Conservation (phyloP, 1,140 invertebrate species). For the Paraescarpia echinospica region DNA sequence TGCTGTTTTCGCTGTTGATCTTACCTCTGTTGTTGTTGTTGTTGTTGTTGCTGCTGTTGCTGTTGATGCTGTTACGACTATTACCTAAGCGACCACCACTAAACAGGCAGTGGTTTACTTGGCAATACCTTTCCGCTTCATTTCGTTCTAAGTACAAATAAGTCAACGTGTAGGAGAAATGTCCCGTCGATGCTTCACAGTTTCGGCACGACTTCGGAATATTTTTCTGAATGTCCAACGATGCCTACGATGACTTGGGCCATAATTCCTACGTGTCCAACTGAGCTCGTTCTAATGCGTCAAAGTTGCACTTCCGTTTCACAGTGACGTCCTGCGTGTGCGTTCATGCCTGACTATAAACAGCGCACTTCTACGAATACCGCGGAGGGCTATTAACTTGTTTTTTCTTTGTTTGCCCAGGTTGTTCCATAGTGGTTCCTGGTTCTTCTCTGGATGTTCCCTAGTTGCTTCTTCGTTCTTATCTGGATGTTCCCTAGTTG, state of each 20-base stretch:
- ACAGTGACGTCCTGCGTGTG: not conserved
- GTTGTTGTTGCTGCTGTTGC: not conserved
- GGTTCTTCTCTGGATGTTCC: too few relatives aligned
- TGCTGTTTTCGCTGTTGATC: not conserved
- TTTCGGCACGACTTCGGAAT: not conserved
- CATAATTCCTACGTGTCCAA: not conserved
- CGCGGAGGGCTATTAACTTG: not conserved
- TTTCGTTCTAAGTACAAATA: not conserved
- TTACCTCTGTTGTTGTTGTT: not conserved
- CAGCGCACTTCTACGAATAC: not conserved
- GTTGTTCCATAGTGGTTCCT: not conserved
- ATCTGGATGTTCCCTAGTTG: not conserved
- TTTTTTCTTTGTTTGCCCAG: not conserved
- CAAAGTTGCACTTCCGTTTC: not conserved
- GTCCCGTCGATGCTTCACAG: not conserved
- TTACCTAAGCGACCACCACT: not conserved
- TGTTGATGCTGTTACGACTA: not conserved
- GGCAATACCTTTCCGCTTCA: not conserved
- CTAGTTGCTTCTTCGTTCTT: too few relatives aligned
- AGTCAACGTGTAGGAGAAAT: not conserved
- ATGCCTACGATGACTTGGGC: too few relatives aligned
- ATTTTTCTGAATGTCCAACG: too few relatives aligned
- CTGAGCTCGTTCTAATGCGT: not conserved
- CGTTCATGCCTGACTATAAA: not conserved
- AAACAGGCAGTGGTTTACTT: not conserved